Conservation (phyloP, 2,888 invertebrate species). For the Calameuta idolon region DNA sequence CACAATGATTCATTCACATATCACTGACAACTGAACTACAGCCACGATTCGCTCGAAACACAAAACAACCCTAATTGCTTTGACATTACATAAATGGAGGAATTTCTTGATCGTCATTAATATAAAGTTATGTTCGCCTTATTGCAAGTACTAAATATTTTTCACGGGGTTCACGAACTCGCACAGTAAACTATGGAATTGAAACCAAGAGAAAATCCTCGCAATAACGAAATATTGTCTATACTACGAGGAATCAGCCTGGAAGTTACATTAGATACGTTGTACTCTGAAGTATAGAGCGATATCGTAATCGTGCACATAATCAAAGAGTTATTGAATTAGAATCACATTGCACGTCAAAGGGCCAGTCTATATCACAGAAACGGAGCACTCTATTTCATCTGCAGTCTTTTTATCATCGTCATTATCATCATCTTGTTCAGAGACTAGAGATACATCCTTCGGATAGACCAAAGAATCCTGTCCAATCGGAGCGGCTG, state of each 20-base stretch:
- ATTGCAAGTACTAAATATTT: neutral
- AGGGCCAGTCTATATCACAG: slow-evolving; percentile 63
- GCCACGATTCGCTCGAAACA: neutral
- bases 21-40: neutral
- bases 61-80: neutral
- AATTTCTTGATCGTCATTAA: neutral
- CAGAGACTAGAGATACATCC: slow-evolving; percentile 55
- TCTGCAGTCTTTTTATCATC: slow-evolving; percentile 62
- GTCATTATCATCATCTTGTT: slow-evolving; percentile 39
- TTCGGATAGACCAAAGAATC: slow-evolving; percentile 55
- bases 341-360: slow-evolving; percentile 10
- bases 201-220: neutral
- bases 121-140: neutral
- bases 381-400: slow-evolving; percentile 59
- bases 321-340: slow-evolving; percentile 4
- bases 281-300: neutral
- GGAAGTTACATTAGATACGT: neutral
- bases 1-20: neutral
- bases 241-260: neutral
- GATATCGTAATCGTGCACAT: neutral
- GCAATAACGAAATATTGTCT: neutral
- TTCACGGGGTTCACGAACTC: neutral
- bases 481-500: slow-evolving; percentile 63
- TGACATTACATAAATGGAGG: neutral
- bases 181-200: neutral